Percentiles rank a stretch among this genome's conserved stretches.
Conservation (phyloP, 2,888 invertebrate species). For the Lepidochrysops patricia region DNA sequence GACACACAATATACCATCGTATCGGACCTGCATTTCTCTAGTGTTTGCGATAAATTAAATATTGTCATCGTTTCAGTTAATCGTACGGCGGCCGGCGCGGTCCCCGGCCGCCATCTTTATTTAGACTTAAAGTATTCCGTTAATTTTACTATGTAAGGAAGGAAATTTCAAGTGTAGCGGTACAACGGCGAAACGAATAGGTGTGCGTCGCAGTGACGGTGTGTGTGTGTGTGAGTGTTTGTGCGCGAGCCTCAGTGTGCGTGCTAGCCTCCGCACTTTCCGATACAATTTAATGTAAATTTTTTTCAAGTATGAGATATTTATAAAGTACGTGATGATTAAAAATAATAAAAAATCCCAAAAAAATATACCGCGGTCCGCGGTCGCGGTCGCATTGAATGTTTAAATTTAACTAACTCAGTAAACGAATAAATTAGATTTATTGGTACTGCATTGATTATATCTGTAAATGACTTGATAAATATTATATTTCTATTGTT, state of each 20-base stretch:
- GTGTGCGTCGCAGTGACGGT: conserved; percentile 62
- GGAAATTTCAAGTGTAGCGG: conserved; percentile 60
- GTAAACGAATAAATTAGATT: conserved; percentile 71
- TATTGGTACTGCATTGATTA: conserved; percentile 67
- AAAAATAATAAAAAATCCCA: conserved; percentile 54
- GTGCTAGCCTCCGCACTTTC: conserved; percentile 48
- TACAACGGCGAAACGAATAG: conserved; percentile 62
- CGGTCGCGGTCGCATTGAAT: conserved; percentile 48
- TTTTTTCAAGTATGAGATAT: conserved; percentile 73
- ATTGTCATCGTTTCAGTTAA: conserved; percentile 71
- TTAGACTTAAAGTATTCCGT: conserved; percentile 74
- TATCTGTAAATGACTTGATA: conserved; percentile 71
- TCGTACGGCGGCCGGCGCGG: conserved; percentile 36
- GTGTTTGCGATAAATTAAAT: conserved; percentile 74
- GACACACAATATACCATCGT: conserved; percentile 76
- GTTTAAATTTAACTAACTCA: conserved; percentile 64
- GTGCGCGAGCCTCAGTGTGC: conserved; percentile 27
- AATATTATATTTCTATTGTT: conserved; percentile 72
- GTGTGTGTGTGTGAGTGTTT: conserved; percentile 41
- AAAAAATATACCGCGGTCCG: conserved; percentile 53
- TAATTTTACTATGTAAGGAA: conserved; percentile 69
- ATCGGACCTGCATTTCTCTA: conserved; percentile 77
- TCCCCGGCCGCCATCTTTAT: conserved; percentile 37
- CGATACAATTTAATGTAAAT: conserved; percentile 68
- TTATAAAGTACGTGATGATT: conserved; percentile 70